Evolutionary conservation across 2,113 vertebrate species (phyloP).

Genomic region (Ancistrus triradiatus): DNA sequence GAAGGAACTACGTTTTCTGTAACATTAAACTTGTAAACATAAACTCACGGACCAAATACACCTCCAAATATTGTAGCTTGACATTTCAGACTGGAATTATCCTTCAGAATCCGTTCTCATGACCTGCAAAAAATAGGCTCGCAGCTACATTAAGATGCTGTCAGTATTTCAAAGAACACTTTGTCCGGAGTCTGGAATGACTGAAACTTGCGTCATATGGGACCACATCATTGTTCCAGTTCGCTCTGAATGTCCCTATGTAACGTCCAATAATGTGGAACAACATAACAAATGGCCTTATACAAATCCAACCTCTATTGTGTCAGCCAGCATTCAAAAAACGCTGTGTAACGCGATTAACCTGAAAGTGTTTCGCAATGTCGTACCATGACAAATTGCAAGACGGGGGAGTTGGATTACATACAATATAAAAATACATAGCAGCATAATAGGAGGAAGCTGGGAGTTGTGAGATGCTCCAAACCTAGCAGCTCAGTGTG

Average conservation of each 20-base stretch:
- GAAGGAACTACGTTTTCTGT: no score
- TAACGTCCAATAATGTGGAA: constrained; percentile 15
- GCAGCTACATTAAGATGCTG: constrained; percentile 18
- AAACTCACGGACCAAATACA: background rate
- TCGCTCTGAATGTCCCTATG: constrained; percentile 5
- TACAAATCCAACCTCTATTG: constrained; percentile 21
- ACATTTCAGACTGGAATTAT: constrained; percentile 2
- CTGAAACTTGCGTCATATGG: constrained; percentile 43
- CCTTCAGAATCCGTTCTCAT: constrained; percentile 5
- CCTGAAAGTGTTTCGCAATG: constrained; percentile 6
- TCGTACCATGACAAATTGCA: constrained; percentile 10
- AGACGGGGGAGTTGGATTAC: constrained; percentile 16
- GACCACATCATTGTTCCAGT: constrained; percentile 36
- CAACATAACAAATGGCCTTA: constrained; percentile 29
- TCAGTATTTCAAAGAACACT: constrained; percentile 32
- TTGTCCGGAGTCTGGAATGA: constrained; percentile 35
- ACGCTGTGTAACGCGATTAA: constrained; percentile 19
- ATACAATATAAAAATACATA: constrained; percentile 22
- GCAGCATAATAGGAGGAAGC: constrained; percentile 31
- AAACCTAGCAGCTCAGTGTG: constrained; percentile 40
- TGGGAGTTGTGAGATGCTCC: constrained; percentile 10
- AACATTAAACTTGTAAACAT: no score
- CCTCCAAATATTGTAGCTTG: background rate
- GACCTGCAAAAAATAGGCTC: constrained; percentile 20
- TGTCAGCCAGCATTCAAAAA: constrained; percentile 4